Conservation (phyloP, 2,797 vertebrate species). For the Enteromius trimaculatus region DNA sequence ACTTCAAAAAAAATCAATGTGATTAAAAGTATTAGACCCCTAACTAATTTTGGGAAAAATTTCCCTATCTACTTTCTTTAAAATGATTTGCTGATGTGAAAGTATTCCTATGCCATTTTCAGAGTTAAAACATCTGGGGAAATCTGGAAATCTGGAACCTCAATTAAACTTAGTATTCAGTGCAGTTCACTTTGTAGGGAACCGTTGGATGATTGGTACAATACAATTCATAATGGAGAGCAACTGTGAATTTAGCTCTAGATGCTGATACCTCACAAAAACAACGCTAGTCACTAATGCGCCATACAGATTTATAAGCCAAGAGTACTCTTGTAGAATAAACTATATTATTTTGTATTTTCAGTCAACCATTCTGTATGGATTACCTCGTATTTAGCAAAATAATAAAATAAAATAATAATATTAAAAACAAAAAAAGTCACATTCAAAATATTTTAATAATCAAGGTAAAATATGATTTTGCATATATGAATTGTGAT, state of each 20-base stretch:
- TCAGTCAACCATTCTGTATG: neutral
- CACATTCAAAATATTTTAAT: neutral
- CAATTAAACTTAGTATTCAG: neutral
- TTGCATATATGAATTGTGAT: neutral
- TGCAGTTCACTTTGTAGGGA: neutral
- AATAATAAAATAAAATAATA: neutral
- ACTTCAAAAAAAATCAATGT: neutral
- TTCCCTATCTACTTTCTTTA: neutral
- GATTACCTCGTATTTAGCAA: neutral
- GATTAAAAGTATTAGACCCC: neutral
- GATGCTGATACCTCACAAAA: constrained; percentile 33
- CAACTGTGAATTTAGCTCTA: constrained; percentile 29
- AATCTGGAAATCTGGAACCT: neutral
- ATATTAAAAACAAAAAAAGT: neutral
- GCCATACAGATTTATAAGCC: neutral
- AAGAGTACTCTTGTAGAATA: no score
- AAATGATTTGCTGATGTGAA: constrained; percentile 4
- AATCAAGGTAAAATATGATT: neutral
- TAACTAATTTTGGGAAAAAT: neutral
- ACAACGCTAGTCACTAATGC: neutral
- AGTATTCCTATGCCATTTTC: neutral
- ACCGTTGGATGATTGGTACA: constrained; percentile 13
- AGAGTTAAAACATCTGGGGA: neutral
- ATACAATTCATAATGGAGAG: constrained; percentile 52
- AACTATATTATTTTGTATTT: neutral